phyloP scores from a whole-genome alignment of 2,888 invertebrate genomes.

The Parnassius smintheus region DNA sequence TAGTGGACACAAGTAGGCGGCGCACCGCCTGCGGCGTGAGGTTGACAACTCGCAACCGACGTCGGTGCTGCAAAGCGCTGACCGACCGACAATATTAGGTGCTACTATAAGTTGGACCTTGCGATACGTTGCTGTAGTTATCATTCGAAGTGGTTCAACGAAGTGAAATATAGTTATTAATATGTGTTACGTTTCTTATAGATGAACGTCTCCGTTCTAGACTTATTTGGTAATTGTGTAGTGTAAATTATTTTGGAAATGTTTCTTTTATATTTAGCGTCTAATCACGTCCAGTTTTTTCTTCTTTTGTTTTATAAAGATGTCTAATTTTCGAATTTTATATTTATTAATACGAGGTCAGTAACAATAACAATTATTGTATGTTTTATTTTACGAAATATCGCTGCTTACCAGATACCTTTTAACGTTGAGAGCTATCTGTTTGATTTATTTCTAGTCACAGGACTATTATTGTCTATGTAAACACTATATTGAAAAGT shows the following conservation, averaged over 20 bases:
- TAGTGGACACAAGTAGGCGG: slow-evolving; percentile 64
- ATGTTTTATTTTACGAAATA: slow-evolving; percentile 52
- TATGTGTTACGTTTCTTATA: slow-evolving; percentile 72
- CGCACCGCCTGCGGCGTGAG: slow-evolving; percentile 47
- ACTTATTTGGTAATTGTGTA: slow-evolving; percentile 58
- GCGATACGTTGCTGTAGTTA: slow-evolving; percentile 71
- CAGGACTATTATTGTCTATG: slow-evolving; percentile 72
- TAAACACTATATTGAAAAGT: slow-evolving; percentile 41
- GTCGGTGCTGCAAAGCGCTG: slow-evolving; percentile 53
- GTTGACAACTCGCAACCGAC: slow-evolving; percentile 65
- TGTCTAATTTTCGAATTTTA: slow-evolving; percentile 67
- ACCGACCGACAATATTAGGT: slow-evolving; percentile 80
- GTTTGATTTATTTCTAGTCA: slow-evolving; percentile 76
- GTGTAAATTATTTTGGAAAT: slow-evolving; percentile 71
- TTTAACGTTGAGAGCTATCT: slow-evolving; percentile 56
- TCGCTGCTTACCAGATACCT: slow-evolving; percentile 53
- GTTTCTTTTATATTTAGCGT: slow-evolving; percentile 66
- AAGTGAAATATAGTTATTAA: slow-evolving; percentile 73
- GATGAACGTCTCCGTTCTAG: slow-evolving; percentile 66
- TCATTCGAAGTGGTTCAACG: slow-evolving; percentile 65
- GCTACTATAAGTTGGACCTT: slow-evolving; percentile 76
- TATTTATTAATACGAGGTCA: slow-evolving; percentile 78
- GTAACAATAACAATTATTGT: slow-evolving; percentile 64
- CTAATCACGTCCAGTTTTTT: slow-evolving; percentile 69
- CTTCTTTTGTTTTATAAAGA: slow-evolving; percentile 64